Percentiles rank a stretch among this genome's conserved stretches.
Conservation (phyloP, 2,888 invertebrate species). For the Carabus problematicus region DNA sequence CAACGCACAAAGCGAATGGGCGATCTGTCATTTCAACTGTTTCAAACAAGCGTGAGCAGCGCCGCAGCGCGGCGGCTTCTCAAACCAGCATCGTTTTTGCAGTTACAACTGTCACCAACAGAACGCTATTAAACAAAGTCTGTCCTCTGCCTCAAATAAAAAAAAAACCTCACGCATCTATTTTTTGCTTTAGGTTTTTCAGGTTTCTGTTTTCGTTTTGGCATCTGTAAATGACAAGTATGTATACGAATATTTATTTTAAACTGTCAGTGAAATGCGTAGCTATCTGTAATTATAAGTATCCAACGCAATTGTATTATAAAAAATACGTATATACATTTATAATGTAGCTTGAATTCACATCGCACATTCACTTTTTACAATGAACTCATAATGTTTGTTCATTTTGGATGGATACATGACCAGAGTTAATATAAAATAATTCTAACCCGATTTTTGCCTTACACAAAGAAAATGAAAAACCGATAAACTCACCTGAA, state of each 20-base stretch:
- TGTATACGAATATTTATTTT: conserved; percentile 10
- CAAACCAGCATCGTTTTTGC: conserved; percentile 35
- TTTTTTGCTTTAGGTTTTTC: conserved; percentile 33
- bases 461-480: too few relatives aligned
- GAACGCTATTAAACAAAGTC: conserved; percentile 48
- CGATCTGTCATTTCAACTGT: conserved; percentile 42
- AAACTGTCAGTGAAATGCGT: too few relatives aligned
- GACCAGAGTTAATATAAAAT: too few relatives aligned
- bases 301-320: too few relatives aligned
- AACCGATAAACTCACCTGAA: too few relatives aligned
- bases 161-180: conserved; percentile 40
- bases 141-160: conserved; percentile 20
- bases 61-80: conserved; percentile 28
- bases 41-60: conserved; percentile 31
- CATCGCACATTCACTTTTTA: too few relatives aligned
- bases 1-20: conserved; percentile 24
- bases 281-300: too few relatives aligned
- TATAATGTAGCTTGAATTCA: too few relatives aligned
- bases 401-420: too few relatives aligned
- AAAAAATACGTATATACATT: too few relatives aligned
- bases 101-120: conserved; percentile 47
- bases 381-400: too few relatives aligned
- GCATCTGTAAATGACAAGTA: conserved; percentile 41
- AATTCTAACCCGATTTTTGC: too few relatives aligned
- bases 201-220: conserved; percentile 32